phyloP scores from a whole-genome alignment of 2,797 vertebrate genomes.

The Pseudochirops corinnae region DNA sequence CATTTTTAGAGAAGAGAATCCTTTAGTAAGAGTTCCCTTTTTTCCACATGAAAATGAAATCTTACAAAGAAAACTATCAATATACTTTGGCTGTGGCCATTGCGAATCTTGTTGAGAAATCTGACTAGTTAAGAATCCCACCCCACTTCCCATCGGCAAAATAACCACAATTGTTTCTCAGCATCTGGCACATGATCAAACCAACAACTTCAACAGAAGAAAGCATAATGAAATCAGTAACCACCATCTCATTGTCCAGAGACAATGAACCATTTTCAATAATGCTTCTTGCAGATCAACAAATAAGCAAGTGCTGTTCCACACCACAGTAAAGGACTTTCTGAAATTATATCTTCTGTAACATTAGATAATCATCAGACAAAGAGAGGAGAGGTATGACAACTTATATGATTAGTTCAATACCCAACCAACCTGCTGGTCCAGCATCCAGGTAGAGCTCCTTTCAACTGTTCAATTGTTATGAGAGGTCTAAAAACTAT shows the following conservation, averaged over 20 bases:
- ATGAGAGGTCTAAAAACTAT: slow-evolving; percentile 28
- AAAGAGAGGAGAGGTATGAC: neutral
- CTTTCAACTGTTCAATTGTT: slow-evolving; percentile 24
- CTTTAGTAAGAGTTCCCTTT: slow-evolving; percentile 61
- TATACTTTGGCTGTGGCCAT: slow-evolving; percentile 51
- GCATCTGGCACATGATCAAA: slow-evolving; percentile 83
- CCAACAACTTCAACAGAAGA: slow-evolving; percentile 83
- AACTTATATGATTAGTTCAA: neutral
- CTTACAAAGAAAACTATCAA: slow-evolving; percentile 60
- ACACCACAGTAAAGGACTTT: slow-evolving; percentile 41
- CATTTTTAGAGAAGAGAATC: slow-evolving; percentile 75
- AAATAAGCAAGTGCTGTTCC: slow-evolving; percentile 25
- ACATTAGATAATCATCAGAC: slow-evolving; percentile 9
- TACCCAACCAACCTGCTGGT: neutral
- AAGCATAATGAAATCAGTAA: slow-evolving; percentile 79
- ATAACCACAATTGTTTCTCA: slow-evolving; percentile 80
- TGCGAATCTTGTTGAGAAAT: slow-evolving; percentile 39
- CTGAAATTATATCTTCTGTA: slow-evolving; percentile 32
- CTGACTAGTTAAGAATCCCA: slow-evolving; percentile 66
- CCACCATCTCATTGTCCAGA: slow-evolving; percentile 73
- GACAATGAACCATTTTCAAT: slow-evolving; percentile 73
- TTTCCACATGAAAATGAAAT: slow-evolving; percentile 62
- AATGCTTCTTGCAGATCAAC: slow-evolving; percentile 36
- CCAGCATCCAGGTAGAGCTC: neutral
- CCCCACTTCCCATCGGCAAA: slow-evolving; percentile 76